Percentiles rank a stretch among this genome's conserved stretches.
Evolutionary conservation across 2,888 invertebrate genomes (phyloP).

Genomic region (Deilephila porcellus): DNA sequence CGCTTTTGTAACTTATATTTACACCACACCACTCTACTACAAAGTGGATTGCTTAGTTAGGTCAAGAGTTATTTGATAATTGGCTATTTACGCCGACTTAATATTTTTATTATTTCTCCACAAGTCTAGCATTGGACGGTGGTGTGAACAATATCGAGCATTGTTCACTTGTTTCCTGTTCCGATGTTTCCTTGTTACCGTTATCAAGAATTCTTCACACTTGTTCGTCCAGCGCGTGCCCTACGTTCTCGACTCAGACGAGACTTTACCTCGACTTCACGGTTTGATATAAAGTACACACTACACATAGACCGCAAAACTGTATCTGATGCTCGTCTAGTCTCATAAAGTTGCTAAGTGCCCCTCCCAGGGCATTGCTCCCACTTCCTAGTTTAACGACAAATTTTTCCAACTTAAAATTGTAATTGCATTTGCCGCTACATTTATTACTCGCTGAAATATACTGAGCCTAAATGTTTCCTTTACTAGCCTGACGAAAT

Average conservation of each 20-base stretch:
- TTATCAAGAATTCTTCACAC: constrained; percentile 2
- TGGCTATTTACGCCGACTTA: not conserved
- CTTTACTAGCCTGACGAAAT: not conserved
- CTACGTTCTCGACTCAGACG: not conserved
- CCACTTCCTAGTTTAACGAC: constrained; percentile 5
- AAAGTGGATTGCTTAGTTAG: constrained; percentile 23
- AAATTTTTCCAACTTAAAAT: constrained; percentile 10
- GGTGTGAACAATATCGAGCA: not conserved
- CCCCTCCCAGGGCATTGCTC: not conserved
- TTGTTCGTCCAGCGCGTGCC: not conserved
- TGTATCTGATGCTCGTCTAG: constrained; percentile 6
- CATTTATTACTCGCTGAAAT: not conserved
- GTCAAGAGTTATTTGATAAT: constrained; percentile 21
- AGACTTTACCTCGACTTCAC: not conserved
- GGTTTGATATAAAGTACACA: not conserved
- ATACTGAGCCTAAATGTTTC: not conserved
- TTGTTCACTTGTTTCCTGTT: not conserved
- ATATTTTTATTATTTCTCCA: not conserved
- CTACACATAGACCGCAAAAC: not conserved
- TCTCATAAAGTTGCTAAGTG: not conserved
- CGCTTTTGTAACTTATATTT: constrained; percentile 51
- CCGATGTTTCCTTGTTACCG: not conserved
- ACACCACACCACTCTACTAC: constrained; percentile 30
- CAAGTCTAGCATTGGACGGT: not conserved
- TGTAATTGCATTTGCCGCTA: not conserved